Base-by-base conservation (phyloP, 1,140 invertebrate genomes). In the Belonocnema kinseyi region DNA sequence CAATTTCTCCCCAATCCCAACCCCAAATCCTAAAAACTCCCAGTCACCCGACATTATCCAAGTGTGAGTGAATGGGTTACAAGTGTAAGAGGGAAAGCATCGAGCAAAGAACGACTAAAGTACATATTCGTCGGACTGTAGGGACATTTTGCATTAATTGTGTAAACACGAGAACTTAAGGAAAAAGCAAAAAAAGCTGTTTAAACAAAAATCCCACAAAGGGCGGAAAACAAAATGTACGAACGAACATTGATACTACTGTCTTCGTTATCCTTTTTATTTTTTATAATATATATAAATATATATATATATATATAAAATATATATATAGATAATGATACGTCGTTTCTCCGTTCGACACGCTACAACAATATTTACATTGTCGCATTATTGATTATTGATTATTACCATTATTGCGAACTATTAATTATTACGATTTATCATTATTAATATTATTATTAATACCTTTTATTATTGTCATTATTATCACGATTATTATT, bases 71-170 rank as follows among this genome's bases (percentile, higher is more conserved):
- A 89, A 90, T 90, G 89, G 80, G 81, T 82, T 86, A 83, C 83
- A 82, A 83, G 83, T 86, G 85, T 85, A 87, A 88, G 87, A 82
- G 82, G 84, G 83, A 85, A 85, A 88, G 86, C 86, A 88, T 88
- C 88, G 87, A 87, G 86, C 83, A 87, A 88, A 88, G 83, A 88
- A 85, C 87, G 87, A 88, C 83, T 87, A 86, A 85, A 87, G 82
- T 86, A 89, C 87, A 88, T 87, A 88, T 89, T 90, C 86, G 88
- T 89, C 88, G 89, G 86, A 90, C 85, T 86, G 89, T 88, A 90
- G 90, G 88, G 87, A 90, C 89, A 91, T 87, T 87, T 91, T 90
- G 86, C 89, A 89, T 90, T 89, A 89, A 91, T 91, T 90, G 88
- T 89, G 88, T 90, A 89, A 90, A 88, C 86, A 90, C 87, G 84